Evolutionary conservation across 2,888 invertebrate species (phyloP).

Genomic region (Pseudeuparius sepicola): DNA sequence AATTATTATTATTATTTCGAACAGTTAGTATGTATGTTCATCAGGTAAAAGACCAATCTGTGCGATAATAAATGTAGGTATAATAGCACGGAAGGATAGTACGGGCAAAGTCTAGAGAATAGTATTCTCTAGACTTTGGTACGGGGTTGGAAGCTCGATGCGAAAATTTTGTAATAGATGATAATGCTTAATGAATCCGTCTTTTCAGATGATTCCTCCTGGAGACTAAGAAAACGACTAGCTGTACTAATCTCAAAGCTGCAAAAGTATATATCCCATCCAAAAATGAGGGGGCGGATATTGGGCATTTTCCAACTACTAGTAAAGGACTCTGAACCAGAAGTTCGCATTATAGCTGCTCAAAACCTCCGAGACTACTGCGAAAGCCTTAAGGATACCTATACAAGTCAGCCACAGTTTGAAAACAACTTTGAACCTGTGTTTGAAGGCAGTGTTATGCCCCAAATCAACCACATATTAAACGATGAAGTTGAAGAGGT

Average conservation of each 20-base stretch:
- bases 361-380: conserved; percentile 30
- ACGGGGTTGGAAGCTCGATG: no score
- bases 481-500: conserved; percentile 30
- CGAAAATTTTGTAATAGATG: no score
- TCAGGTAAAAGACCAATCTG: no score
- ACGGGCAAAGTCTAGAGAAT: no score
- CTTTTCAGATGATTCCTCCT: conserved; percentile 31
- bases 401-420: conserved; percentile 18
- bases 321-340: conserved; percentile 29
- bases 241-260: conserved; percentile 29
- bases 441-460: conserved; percentile 30
- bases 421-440: conserved; percentile 29
- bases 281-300: conserved; percentile 27
- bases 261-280: conserved; percentile 25
- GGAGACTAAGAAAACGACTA: conserved; percentile 31
- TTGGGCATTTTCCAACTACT: conserved; percentile 29
- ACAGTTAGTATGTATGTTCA: no score
- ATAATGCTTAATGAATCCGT: no score
- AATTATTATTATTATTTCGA: no score
- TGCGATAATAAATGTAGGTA: no score
- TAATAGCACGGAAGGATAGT: no score
- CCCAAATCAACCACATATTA: conserved; percentile 27
- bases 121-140: no score
- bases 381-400: conserved; percentile 27
- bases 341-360: conserved; percentile 30